A percentile compares a stretch with the other conserved stretches of the same genome.
Evolutionary conservation across 2,113 vertebrate species (phyloP).

Genomic region (Scortum barcoo): DNA sequence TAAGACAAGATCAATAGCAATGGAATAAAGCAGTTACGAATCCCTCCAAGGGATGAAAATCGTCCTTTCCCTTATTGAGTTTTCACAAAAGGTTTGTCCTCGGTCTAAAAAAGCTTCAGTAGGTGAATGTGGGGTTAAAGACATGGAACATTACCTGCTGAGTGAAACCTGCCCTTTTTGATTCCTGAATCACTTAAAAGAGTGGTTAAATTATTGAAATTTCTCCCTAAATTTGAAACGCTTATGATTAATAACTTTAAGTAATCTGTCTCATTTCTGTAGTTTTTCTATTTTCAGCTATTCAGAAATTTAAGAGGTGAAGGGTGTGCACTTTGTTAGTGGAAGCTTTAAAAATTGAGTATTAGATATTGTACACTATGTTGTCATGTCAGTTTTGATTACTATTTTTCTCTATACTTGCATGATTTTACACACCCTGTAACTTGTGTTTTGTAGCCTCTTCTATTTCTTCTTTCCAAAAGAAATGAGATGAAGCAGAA

Average conservation of each 20-base stretch:
- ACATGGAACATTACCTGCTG: slow-evolving; percentile 15
- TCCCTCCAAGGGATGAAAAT: slow-evolving; percentile 63
- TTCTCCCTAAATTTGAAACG: neutral
- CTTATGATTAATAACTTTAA: neutral
- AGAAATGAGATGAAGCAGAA: neutral
- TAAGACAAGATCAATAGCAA: slow-evolving; percentile 74
- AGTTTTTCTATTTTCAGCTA: neutral
- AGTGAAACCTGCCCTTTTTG: slow-evolving; percentile 15
- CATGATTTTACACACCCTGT: neutral
- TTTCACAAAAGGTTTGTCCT: slow-evolving; percentile 69
- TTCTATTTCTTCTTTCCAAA: neutral
- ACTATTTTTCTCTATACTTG: neutral
- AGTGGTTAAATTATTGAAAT: neutral
- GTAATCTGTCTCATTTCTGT: neutral
- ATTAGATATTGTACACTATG: neutral
- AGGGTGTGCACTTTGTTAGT: neutral
- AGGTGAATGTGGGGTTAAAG: slow-evolving; percentile 60
- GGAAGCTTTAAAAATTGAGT: neutral
- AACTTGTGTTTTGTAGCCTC: neutral
- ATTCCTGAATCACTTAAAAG: slow-evolving; percentile 11
- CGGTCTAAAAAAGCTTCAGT: slow-evolving; percentile 29
- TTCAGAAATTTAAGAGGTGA: neutral
- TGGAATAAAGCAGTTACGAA: slow-evolving; percentile 67
- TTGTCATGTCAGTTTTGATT: neutral
- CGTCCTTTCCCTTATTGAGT: slow-evolving; percentile 64